These are phyloP conservation scores for Flexamia atlantica DNA, from an alignment of 2,888 invertebrate genomes.

Conservation along the genomic window DNA sequence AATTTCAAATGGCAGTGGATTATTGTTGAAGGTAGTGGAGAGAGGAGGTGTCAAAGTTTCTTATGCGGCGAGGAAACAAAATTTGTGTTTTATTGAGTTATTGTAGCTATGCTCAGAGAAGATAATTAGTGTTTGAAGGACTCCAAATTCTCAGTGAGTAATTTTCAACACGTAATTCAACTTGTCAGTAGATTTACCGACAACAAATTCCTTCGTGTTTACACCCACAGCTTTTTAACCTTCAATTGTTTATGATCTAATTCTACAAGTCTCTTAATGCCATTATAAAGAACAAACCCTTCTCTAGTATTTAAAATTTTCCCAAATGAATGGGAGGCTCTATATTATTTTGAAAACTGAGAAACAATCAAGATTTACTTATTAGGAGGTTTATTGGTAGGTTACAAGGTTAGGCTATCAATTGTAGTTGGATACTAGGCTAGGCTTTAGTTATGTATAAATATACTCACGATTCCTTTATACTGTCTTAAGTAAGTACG, in stretches of 20 bases:
- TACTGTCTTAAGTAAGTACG: no score
- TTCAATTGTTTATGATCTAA: constrained; percentile 12
- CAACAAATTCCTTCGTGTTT: constrained; percentile 3
- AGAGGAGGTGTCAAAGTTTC: background rate
- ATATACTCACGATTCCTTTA: no score
- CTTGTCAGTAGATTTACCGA: background rate
- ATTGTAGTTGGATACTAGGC: no score
- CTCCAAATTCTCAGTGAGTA: background rate
- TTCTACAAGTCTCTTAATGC: no score
- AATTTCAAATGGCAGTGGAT: background rate
- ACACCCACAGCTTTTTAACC: constrained; percentile 15
- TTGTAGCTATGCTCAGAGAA: background rate
- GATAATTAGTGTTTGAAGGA: background rate
- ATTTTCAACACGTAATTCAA: background rate
- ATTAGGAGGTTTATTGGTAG: no score
- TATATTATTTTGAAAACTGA: no score
- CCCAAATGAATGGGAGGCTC: no score
- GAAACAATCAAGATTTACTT: no score
- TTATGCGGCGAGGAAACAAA: background rate
- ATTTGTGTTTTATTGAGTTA: background rate
- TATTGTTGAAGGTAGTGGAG: background rate
- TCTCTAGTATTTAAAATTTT: no score
- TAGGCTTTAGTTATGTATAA: no score
- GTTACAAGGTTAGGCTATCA: no score
- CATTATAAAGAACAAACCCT: no score